phyloP scores from a whole-genome alignment of 2,888 invertebrate genomes.

The Protonemura montana region DNA sequence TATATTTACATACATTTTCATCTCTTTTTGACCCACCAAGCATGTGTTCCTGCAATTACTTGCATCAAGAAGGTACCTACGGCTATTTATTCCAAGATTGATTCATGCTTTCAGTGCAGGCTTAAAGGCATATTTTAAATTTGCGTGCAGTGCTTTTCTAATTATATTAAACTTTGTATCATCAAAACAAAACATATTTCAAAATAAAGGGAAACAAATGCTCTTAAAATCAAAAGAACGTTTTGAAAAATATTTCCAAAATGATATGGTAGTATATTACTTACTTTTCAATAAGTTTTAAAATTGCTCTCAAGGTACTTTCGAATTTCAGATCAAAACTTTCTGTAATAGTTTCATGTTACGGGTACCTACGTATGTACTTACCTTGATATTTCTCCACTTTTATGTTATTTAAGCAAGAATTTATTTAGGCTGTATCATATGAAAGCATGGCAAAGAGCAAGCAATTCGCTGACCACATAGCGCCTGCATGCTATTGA shows the following conservation, averaged over 20 bases:
- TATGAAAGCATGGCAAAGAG: background rate
- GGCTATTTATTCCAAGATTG: background rate
- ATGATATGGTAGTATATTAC: too few relatives aligned
- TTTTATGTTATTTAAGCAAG: background rate
- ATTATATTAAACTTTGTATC: too few relatives aligned
- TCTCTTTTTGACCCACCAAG: background rate
- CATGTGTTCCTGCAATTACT: constrained; percentile 8
- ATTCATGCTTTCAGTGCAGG: background rate
- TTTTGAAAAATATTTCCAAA: too few relatives aligned
- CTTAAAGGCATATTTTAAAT: background rate
- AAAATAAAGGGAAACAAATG: too few relatives aligned
- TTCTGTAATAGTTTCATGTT: background rate
- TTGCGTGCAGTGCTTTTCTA: background rate
- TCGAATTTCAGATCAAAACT: background rate
- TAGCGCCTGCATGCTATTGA: constrained; percentile 14
- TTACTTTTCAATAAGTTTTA: background rate
- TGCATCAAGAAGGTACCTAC: constrained; percentile 10
- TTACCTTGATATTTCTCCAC: background rate
- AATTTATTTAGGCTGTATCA: background rate
- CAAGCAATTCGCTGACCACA: background rate
- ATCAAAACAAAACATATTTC: too few relatives aligned
- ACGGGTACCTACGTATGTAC: background rate
- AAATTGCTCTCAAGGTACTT: background rate
- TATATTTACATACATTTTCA: constrained; percentile 17
- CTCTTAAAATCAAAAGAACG: too few relatives aligned